Percentiles rank a stretch among this genome's conserved stretches.
Evolutionary conservation across 2,888 invertebrate species (phyloP).

Genomic region (Mycalesis mineus): DNA sequence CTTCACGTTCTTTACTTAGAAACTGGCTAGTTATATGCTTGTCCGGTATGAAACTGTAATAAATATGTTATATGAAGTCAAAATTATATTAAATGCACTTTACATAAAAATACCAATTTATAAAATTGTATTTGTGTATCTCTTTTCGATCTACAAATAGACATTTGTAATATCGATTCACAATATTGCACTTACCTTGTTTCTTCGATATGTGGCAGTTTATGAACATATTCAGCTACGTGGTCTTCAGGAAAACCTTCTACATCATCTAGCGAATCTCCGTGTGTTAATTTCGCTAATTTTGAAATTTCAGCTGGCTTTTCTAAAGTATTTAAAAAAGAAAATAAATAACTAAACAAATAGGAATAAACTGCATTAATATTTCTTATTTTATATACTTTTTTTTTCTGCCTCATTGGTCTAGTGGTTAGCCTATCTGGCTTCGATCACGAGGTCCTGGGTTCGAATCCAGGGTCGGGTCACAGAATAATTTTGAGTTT

Average conservation of each 20-base stretch:
- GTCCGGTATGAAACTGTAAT: conserved; percentile 47
- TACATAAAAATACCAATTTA: too few species aligned
- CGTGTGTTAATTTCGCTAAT: conserved; percentile 59
- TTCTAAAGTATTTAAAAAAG: conserved; percentile 35
- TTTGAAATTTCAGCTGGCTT: conserved; percentile 50
- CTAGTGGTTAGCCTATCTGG: too few species aligned
- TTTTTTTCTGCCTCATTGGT: too few species aligned
- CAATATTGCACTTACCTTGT: conserved; percentile 48
- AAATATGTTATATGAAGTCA: not conserved
- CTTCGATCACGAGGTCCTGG: too few species aligned
- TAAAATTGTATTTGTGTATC: too few species aligned
- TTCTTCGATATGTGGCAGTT: conserved; percentile 71
- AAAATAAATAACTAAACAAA: not conserved
- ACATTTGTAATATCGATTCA: too few species aligned
- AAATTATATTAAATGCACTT: too few species aligned
- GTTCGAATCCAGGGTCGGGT: too few species aligned
- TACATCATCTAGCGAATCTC: conserved; percentile 73
- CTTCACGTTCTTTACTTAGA: conserved; percentile 58
- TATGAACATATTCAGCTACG: conserved; percentile 65
- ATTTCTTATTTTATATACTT: too few species aligned
- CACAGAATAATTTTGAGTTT: too few species aligned
- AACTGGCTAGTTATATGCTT: conserved; percentile 55
- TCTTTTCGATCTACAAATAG: too few species aligned
- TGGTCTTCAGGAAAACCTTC: conserved; percentile 75
- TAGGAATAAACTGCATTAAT: too few species aligned